Evolutionary conservation across 2,888 invertebrate species (phyloP).

Genomic region (Sinohyriopsis cumingii): DNA sequence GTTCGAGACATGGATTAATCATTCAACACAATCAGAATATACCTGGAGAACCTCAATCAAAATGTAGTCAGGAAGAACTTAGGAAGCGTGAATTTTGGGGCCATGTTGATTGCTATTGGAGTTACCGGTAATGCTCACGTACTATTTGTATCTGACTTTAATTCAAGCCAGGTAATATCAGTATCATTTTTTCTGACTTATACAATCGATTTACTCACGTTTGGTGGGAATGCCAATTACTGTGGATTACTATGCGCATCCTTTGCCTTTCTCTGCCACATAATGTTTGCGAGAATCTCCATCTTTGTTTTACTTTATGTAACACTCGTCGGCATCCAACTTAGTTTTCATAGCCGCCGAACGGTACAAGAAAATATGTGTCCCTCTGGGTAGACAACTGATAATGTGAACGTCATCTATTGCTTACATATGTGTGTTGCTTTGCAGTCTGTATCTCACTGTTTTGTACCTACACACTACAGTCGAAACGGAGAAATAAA

Average conservation of each 20-base stretch:
- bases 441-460: slow-evolving; percentile 28
- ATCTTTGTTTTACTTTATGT: slow-evolving; percentile 14
- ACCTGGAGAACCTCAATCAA: slow-evolving; percentile 11
- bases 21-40: too few species aligned
- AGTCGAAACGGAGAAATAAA: slow-evolving; percentile 29
- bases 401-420: slow-evolving; percentile 28
- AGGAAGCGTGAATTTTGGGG: slow-evolving; percentile 13
- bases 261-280: slow-evolving; percentile 7
- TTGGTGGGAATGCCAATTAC: slow-evolving; percentile 14
- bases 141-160: slow-evolving; percentile 8
- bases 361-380: slow-evolving; percentile 52
- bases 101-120: slow-evolving; percentile 8
- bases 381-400: slow-evolving; percentile 46
- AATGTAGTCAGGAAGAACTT: slow-evolving; percentile 6
- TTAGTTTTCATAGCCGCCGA: slow-evolving; percentile 25
- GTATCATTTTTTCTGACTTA: slow-evolving; percentile 16
- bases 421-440: slow-evolving; percentile 13
- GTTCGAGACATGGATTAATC: too few species aligned
- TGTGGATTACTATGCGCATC: slow-evolving; percentile 4
- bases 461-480: slow-evolving; percentile 49
- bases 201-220: slow-evolving; percentile 14
- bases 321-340: slow-evolving; percentile 8
- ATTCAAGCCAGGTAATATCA: slow-evolving; percentile 11
- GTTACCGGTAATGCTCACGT: slow-evolving; percentile 21
- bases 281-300: slow-evolving; percentile 14